These are phyloP conservation scores for Ernsta delagoae DNA, from an alignment of 2,888 invertebrate genomes.

Conservation along the genomic window DNA sequence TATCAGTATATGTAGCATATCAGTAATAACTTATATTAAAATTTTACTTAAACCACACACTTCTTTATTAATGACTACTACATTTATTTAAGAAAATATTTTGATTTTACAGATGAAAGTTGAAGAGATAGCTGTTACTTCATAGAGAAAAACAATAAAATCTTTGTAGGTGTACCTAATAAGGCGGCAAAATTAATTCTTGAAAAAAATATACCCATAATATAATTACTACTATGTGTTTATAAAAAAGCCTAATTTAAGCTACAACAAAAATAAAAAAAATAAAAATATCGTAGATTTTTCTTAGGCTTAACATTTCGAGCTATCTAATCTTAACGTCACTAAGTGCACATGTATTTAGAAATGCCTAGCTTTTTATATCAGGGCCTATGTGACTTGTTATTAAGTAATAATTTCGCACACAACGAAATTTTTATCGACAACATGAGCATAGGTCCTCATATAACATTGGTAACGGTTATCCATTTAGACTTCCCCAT, in stretches of 20 bases:
- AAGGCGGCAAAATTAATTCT: conserved; percentile 76
- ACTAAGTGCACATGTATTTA: conserved; percentile 81
- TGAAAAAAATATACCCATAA: conserved; percentile 71
- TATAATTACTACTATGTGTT: conserved; percentile 69
- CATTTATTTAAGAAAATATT: conserved; percentile 1
- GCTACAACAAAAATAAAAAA: conserved; percentile 70
- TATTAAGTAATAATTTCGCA: conserved; percentile 13
- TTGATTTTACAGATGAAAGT: conserved; percentile 79
- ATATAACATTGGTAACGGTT: conserved; percentile 66
- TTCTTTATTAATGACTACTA: no score
- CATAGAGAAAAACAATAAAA: conserved; percentile 79
- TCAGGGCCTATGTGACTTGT: conserved; percentile 22
- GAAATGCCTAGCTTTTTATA: conserved; percentile 65
- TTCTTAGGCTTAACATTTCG: conserved; percentile 79
- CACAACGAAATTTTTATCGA: conserved; percentile 14
- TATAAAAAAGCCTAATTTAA: conserved; percentile 80
- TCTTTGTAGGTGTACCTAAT: conserved; percentile 80
- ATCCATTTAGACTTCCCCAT: conserved; percentile 59
- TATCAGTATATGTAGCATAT: no score
- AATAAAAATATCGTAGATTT: conserved; percentile 71
- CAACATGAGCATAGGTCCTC: conserved; percentile 52
- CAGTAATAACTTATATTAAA: no score
- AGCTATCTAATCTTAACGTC: conserved; percentile 76
- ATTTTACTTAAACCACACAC: no score
- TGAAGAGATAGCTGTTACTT: conserved; percentile 75